phyloP scores from a whole-genome alignment of 1,140 invertebrate genomes.

The Belonocnema kinseyi region DNA sequence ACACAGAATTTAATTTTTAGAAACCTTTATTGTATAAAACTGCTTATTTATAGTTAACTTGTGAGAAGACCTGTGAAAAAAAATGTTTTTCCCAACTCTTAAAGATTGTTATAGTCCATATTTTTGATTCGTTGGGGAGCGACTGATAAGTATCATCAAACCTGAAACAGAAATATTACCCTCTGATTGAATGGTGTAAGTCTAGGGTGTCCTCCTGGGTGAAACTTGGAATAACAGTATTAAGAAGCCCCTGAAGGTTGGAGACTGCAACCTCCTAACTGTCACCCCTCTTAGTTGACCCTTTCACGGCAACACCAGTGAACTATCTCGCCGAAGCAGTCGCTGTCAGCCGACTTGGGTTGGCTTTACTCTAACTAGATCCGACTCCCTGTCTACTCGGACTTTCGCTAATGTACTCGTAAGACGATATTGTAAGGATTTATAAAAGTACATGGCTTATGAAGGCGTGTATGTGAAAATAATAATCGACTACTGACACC shows the following conservation, averaged over 20 bases:
- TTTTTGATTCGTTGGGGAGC: neutral
- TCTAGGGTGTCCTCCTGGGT: conserved; percentile 48
- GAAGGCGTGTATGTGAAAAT: conserved; percentile 16
- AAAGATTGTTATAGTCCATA: neutral
- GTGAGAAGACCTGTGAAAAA: too few relatives aligned
- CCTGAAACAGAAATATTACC: conserved; percentile 35
- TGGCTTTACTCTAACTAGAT: conserved; percentile 64
- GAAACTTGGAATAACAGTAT: conserved; percentile 71
- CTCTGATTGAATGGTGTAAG: conserved; percentile 21
- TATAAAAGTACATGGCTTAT: conserved; percentile 33
- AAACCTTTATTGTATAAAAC: too few relatives aligned
- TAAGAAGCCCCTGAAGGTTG: conserved; percentile 67
- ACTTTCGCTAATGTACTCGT: conserved; percentile 46
- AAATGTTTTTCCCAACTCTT: too few relatives aligned
- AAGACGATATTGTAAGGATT: conserved; percentile 66
- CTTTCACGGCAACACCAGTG: conserved; percentile 50
- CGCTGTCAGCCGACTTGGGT: conserved; percentile 50
- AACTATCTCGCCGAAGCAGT: conserved; percentile 49
- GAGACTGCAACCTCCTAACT: conserved; percentile 71
- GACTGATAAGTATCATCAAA: neutral
- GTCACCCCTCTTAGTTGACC: conserved; percentile 56
- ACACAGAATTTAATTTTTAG: too few relatives aligned
- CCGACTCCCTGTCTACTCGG: conserved; percentile 53
- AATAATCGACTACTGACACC: conserved; percentile 7
- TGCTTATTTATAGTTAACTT: too few relatives aligned